Evolutionary conservation across 1,140 invertebrate species (phyloP).

Genomic region (Bradysia coprophila): DNA sequence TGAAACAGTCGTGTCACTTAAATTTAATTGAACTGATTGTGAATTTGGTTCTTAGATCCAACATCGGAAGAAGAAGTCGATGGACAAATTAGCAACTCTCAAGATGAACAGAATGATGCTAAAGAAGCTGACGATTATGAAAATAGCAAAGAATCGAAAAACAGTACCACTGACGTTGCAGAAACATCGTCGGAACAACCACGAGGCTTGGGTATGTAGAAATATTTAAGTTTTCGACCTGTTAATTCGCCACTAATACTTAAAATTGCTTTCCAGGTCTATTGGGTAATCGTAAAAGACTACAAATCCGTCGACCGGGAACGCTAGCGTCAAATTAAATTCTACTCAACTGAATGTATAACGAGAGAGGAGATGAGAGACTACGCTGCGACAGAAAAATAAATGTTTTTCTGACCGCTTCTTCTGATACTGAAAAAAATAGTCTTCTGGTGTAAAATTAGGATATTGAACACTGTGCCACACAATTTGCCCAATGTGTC

Average conservation of each 20-base stretch:
- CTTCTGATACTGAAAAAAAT: no score
- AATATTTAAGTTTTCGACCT: not conserved
- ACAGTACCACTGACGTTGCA: slow-evolving; percentile 25
- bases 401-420: no score
- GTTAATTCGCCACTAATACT: not conserved
- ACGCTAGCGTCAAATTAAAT: slow-evolving; percentile 18
- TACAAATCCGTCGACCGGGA: slow-evolving; percentile 33
- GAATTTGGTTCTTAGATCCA: not conserved
- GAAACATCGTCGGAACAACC: slow-evolving; percentile 28
- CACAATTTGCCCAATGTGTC: no score
- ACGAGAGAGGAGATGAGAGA: no score
- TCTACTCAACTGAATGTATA: no score
- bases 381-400: no score
- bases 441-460: no score
- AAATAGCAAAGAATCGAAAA: slow-evolving; percentile 18
- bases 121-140: slow-evolving; percentile 22
- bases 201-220: slow-evolving; percentile 23
- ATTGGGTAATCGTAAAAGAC: slow-evolving; percentile 34
- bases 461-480: no score
- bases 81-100: not conserved
- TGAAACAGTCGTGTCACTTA: not conserved
- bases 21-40: not conserved
- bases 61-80: not conserved
- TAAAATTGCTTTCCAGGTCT: slow-evolving; percentile 17
- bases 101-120: slow-evolving; percentile 6